phyloP scores from a whole-genome alignment of 2,888 invertebrate genomes.

The Deilephila elpenor region DNA sequence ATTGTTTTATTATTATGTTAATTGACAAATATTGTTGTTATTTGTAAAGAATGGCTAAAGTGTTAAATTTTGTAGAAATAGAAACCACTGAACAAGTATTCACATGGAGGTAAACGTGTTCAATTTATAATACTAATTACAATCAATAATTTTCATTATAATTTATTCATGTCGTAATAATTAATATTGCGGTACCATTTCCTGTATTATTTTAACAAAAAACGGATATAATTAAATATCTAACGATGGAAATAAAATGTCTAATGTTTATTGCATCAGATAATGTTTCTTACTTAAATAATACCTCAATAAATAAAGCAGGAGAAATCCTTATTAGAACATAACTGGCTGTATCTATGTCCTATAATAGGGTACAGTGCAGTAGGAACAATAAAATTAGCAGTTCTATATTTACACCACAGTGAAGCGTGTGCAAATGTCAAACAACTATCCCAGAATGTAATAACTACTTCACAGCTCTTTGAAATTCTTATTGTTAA shows the following conservation, averaged over 20 bases:
- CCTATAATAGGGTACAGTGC: not conserved
- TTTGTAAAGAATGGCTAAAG: constrained; percentile 50
- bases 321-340: no score
- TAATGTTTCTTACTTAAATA: no score
- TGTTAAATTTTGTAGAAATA: constrained; percentile 52
- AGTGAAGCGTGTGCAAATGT: constrained; percentile 55
- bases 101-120: constrained; percentile 58
- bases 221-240: no score
- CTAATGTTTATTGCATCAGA: no score
- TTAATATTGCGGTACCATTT: no score
- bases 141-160: no score
- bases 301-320: no score
- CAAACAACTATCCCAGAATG: constrained; percentile 43
- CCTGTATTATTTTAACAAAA: no score
- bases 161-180: no score
- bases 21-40: constrained; percentile 26
- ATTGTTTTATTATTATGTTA: constrained; percentile 38
- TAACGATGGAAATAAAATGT: no score
- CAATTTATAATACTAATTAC: not conserved
- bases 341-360: not conserved
- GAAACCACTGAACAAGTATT: constrained; percentile 63
- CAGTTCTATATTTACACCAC: constrained; percentile 63
- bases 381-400: constrained; percentile 52
- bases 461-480: not conserved
- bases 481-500: not conserved